Conservation (phyloP, 2,113 vertebrate genomes). For the Pitta sordida region DNA sequence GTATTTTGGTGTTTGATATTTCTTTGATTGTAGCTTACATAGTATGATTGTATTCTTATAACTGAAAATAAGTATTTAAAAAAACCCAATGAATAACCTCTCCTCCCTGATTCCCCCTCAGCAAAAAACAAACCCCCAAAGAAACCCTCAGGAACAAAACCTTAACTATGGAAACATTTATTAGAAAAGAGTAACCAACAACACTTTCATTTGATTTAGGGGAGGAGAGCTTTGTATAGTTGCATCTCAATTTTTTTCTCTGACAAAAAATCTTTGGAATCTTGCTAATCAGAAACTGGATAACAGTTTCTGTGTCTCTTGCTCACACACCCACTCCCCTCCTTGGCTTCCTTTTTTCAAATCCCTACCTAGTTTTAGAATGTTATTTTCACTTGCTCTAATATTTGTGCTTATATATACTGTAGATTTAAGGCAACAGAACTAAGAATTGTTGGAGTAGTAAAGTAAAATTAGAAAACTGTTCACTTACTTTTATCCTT, state of each 20-base stretch:
- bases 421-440: neutral
- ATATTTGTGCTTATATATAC: neutral
- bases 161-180: neutral
- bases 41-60: neutral
- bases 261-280: neutral
- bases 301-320: neutral
- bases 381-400: neutral
- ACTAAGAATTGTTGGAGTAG: neutral
- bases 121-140: too few species aligned
- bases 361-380: neutral
- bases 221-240: neutral
- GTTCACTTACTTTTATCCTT: neutral
- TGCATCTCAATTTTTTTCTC: neutral
- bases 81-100: neutral
- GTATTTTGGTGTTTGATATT: accelerated
- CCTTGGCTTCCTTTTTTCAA: neutral
- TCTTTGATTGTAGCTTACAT: neutral
- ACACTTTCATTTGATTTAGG: neutral
- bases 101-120: too few species aligned
- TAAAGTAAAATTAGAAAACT: neutral
- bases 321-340: accelerated
- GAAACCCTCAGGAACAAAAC: neutral
- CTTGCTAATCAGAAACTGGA: neutral
- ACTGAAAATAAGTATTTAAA: neutral
- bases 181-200: neutral